Conservation (phyloP, 30 jellyfish, hydroid and myxozoan genomes). For the Nemopilema nomurai region DNA sequence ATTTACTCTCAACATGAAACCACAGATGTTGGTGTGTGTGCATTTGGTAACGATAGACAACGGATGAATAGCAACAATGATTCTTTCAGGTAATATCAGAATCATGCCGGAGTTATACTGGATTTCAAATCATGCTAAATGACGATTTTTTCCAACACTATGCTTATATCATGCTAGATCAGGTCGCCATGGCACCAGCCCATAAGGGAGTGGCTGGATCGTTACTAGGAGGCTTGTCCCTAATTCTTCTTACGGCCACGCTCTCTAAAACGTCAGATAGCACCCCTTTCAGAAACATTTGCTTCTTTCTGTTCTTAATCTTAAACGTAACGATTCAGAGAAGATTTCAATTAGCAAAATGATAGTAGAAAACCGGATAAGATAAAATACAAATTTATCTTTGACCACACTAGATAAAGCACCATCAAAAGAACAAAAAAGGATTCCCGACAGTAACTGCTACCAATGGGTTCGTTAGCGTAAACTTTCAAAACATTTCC, state of each 20-base stretch:
- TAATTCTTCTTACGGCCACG: not conserved
- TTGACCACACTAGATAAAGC: not conserved
- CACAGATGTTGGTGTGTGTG: not conserved
- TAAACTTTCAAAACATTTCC: not conserved
- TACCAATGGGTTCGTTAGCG: not conserved
- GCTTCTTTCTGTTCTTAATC: not conserved
- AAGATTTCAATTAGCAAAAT: not conserved
- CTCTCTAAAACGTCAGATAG: not conserved
- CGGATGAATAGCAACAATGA: constrained; percentile 9
- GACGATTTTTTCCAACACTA: constrained; percentile 13
- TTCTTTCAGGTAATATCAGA: not conserved
- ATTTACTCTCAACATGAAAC: not conserved
- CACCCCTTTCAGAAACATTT: not conserved
- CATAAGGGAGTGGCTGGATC: not conserved
- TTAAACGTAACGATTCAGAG: not conserved
- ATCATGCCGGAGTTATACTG: not conserved
- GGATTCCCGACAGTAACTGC: not conserved
- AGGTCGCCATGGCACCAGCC: not conserved
- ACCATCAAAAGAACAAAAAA: not conserved
- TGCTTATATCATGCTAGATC: not conserved
- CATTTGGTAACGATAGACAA: not conserved
- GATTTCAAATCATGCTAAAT: constrained; percentile 14
- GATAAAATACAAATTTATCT: too few species aligned
- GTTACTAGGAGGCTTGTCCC: not conserved
- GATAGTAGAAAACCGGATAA: not conserved